Conservation (phyloP, 2,113 vertebrate genomes). For the Zosterops pallidus region DNA sequence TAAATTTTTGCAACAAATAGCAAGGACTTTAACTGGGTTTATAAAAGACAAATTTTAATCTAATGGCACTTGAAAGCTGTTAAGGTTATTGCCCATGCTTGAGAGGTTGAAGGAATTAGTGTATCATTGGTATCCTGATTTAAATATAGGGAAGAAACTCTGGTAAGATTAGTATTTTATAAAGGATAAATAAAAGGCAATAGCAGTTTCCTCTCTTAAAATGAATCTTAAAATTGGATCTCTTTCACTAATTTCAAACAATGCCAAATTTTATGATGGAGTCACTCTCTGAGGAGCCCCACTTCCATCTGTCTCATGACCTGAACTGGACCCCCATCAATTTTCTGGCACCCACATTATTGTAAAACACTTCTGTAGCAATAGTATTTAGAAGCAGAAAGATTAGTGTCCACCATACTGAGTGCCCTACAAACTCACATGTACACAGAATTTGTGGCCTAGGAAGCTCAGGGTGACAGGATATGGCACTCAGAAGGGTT, state of each 20-base stretch:
- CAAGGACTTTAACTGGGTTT: neutral
- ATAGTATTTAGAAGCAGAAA: neutral
- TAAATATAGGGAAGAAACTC: neutral
- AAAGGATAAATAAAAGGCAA: neutral
- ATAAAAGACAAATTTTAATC: neutral
- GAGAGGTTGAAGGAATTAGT: neutral
- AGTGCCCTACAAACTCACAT: neutral
- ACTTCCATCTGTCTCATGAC: neutral
- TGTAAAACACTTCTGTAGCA: neutral
- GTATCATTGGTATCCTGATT: neutral
- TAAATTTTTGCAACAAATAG: neutral
- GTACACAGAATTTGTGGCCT: neutral
- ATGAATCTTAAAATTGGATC: neutral
- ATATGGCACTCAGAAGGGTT: neutral
- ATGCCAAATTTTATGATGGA: neutral
- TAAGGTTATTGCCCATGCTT: neutral
- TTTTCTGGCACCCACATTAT: neutral
- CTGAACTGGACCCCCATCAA: neutral
- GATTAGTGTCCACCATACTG: neutral
- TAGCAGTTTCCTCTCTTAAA: neutral
- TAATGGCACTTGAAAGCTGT: neutral
- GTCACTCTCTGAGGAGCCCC: neutral
- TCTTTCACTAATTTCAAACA: neutral
- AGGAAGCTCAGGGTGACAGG: neutral
- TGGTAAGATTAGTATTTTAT: neutral